Percentiles rank a stretch among this genome's conserved stretches.
Conservation (phyloP, 2,113 vertebrate species). For the Sander vitreus region DNA sequence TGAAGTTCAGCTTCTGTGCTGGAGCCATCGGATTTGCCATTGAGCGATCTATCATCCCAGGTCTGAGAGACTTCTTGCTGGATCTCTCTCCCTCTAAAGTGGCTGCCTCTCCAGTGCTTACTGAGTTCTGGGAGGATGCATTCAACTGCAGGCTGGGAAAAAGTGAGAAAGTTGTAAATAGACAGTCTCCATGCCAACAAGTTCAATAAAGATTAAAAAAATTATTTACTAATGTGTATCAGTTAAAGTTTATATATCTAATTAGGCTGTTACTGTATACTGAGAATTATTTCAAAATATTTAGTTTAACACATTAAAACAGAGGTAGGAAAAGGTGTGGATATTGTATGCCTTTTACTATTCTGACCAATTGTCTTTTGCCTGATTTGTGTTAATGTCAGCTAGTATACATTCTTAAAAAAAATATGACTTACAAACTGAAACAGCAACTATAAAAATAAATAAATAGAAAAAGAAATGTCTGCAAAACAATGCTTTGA, state of each 20-base stretch:
- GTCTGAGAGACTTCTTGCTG: constrained; percentile 77
- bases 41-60: constrained; percentile 71
- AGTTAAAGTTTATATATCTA: not conserved
- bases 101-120: constrained; percentile 57
- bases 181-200: not conserved
- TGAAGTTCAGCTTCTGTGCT: constrained; percentile 52
- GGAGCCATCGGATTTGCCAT: constrained; percentile 78
- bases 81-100: constrained; percentile 61
- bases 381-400: not conserved
- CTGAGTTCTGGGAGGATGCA: constrained; percentile 78
- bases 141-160: constrained; percentile 74
- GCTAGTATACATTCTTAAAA: not conserved
- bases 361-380: not conserved
- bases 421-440: not conserved
- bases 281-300: not conserved
- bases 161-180: constrained; percentile 44
- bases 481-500: not conserved
- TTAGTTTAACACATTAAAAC: not conserved
- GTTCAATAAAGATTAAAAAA: not conserved
- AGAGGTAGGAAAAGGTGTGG: not conserved
- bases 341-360: not conserved
- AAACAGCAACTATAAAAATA: not conserved
- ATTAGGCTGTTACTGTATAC: not conserved
- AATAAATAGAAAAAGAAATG: too few species aligned
- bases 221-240: not conserved